A percentile compares a stretch with the other conserved stretches of the same genome.
Conservation (phyloP, 2,888 invertebrate species). For the Drosophila emarginata region DNA sequence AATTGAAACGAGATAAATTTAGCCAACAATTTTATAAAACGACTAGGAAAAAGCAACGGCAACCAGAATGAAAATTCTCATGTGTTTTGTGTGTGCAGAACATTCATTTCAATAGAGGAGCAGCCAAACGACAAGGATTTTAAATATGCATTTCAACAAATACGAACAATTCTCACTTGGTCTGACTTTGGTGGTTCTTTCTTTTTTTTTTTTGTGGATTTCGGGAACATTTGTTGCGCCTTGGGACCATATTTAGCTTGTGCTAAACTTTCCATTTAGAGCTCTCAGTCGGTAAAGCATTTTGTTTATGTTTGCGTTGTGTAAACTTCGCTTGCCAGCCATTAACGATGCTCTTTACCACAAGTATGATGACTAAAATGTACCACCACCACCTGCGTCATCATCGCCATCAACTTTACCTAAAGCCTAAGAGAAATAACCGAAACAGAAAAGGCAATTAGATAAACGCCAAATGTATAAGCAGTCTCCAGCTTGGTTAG, state of each 20-base stretch:
- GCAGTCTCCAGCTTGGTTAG: constrained; percentile 1
- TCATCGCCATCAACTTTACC: constrained; percentile 25
- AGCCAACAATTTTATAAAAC: constrained; percentile 7
- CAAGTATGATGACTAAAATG: neutral
- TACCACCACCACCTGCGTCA: constrained; percentile 40
- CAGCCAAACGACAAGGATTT: constrained; percentile 3
- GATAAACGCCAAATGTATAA: constrained; percentile 16
- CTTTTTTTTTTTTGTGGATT: neutral
- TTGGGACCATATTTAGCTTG: constrained; percentile 16
- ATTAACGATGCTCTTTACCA: constrained; percentile 42
- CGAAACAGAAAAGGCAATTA: constrained; percentile 46
- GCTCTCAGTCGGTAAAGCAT: constrained; percentile 1
- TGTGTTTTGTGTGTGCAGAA: neutral
- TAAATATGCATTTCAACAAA: constrained; percentile 4
- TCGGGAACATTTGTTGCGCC: constrained; percentile 13
- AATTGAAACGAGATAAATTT: constrained; percentile 7
- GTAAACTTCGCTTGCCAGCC: constrained; percentile 26
- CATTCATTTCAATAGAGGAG: constrained; percentile 9
- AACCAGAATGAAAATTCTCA: neutral
- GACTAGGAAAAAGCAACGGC: neutral
- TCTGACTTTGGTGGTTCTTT: neutral
- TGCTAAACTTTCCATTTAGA: constrained; percentile 16
- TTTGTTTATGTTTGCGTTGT: constrained; percentile 31
- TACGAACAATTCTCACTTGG: neutral
- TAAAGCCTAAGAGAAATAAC: constrained; percentile 23